A percentile compares a stretch with the other conserved stretches of the same genome.
phyloP scores from a whole-genome alignment of 2,888 invertebrate genomes.

The Sarcophaga rosellei region DNA sequence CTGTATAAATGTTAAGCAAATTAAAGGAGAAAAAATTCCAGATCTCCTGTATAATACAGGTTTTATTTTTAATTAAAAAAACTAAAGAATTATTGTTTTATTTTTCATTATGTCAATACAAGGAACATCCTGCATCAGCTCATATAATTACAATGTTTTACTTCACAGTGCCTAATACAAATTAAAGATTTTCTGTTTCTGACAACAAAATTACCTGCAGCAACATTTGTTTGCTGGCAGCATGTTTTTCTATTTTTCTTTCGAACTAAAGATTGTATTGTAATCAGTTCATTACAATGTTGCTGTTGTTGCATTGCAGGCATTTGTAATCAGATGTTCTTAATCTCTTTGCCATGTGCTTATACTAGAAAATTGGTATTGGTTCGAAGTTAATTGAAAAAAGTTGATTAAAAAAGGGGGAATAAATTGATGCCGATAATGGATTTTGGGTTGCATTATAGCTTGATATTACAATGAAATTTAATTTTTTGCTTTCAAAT shows the following conservation, averaged over 20 bases:
- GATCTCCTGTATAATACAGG: too few relatives aligned
- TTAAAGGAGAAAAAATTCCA: too few relatives aligned
- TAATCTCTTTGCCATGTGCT: constrained; percentile 35
- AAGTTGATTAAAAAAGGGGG: too few relatives aligned
- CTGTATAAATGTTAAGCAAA: too few relatives aligned
- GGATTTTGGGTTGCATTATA: neutral
- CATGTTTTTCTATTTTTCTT: neutral
- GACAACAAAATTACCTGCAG: neutral
- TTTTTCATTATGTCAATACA: too few relatives aligned
- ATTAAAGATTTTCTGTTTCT: neutral
- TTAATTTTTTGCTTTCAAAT: too few relatives aligned
- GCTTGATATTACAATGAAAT: neutral
- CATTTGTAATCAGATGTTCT: constrained; percentile 34
- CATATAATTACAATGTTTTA: too few relatives aligned
- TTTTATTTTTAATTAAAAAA: too few relatives aligned
- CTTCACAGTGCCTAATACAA: neutral
- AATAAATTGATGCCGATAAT: neutral
- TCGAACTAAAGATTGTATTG: constrained; percentile 1
- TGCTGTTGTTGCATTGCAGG: constrained; percentile 10
- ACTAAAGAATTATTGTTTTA: too few relatives aligned
- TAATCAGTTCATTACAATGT: neutral
- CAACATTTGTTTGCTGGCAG: neutral
- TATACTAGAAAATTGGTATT: neutral
- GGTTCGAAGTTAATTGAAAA: too few relatives aligned
- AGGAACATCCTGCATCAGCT: too few relatives aligned